A percentile compares a stretch with the other conserved stretches of the same genome.
Conservation (phyloP, 2,888 invertebrate genomes). For the Epinotia nisella region DNA sequence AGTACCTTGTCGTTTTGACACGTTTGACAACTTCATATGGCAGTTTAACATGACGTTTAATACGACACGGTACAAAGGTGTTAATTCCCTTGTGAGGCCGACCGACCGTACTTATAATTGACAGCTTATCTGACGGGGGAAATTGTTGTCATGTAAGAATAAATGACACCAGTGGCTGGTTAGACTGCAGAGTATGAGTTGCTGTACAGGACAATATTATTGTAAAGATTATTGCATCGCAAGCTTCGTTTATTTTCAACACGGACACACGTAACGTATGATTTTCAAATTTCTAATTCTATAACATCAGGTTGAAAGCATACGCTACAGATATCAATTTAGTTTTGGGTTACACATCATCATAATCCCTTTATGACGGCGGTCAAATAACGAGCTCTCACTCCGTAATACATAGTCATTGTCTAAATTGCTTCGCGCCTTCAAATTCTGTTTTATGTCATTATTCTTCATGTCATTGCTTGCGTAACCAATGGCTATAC, state of each 20-base stretch:
- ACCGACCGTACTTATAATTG: too few species aligned
- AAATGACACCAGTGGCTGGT: too few species aligned
- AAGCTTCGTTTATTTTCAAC: neutral
- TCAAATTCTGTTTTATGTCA: slow-evolving; percentile 16
- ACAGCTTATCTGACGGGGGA: too few species aligned
- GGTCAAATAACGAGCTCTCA: slow-evolving; percentile 20
- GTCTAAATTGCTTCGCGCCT: slow-evolving; percentile 36
- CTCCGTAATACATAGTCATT: slow-evolving; percentile 32
- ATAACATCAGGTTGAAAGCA: slow-evolving; percentile 19
- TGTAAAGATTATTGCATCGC: neutral
- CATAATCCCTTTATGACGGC: slow-evolving; percentile 26
- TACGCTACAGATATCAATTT: slow-evolving; percentile 30
- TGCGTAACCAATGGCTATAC: slow-evolving; percentile 21
- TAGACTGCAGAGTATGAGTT: too few species aligned
- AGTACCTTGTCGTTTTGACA: too few species aligned
- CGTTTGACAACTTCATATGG: too few species aligned
- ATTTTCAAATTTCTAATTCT: slow-evolving; percentile 19
- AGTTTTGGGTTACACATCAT: slow-evolving; percentile 10
- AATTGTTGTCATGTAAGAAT: too few species aligned
- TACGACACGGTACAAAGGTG: too few species aligned
- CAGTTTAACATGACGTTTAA: too few species aligned
- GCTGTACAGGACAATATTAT: too few species aligned
- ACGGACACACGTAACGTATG: slow-evolving; percentile 3
- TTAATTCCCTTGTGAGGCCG: too few species aligned
- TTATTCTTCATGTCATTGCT: slow-evolving; percentile 31